Evolutionary conservation across 2,113 vertebrate species (phyloP).

Genomic region (Phoenicopterus ruber): DNA sequence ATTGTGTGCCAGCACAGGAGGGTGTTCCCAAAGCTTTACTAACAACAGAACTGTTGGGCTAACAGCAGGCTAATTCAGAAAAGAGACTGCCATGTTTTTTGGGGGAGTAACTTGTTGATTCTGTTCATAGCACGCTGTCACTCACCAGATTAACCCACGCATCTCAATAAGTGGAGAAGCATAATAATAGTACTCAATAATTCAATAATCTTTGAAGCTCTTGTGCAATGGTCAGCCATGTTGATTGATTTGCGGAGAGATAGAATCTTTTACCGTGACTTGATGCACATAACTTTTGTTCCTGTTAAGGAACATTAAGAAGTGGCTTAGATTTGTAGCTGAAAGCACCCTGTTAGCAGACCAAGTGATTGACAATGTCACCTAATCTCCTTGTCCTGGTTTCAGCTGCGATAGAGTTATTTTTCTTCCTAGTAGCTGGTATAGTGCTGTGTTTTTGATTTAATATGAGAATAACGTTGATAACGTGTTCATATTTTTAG

Average conservation of each 20-base stretch:
- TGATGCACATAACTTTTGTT: neutral
- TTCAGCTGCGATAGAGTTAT: no score
- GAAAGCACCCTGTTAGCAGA: neutral
- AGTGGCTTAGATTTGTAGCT: neutral
- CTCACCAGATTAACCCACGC: neutral
- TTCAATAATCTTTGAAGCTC: neutral
- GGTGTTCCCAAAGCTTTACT: neutral
- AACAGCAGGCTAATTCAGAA: neutral
- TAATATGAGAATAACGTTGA: no score
- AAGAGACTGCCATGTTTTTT: neutral
- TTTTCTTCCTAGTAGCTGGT: no score
- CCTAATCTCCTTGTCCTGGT: no score
- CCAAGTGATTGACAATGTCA: neutral
- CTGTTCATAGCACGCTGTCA: fast-evolving
- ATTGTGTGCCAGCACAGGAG: neutral
- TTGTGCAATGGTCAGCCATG: neutral
- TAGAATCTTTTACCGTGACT: neutral
- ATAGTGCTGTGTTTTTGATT: no score
- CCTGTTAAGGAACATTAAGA: neutral
- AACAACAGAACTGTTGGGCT: neutral
- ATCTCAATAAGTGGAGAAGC: neutral
- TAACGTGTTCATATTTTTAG: no score
- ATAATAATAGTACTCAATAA: neutral
- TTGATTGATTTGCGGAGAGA: neutral
- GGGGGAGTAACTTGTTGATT: neutral